Evolutionary conservation across 2,113 vertebrate genomes (phyloP).

Genomic region (Cochlearius cochlearius): DNA sequence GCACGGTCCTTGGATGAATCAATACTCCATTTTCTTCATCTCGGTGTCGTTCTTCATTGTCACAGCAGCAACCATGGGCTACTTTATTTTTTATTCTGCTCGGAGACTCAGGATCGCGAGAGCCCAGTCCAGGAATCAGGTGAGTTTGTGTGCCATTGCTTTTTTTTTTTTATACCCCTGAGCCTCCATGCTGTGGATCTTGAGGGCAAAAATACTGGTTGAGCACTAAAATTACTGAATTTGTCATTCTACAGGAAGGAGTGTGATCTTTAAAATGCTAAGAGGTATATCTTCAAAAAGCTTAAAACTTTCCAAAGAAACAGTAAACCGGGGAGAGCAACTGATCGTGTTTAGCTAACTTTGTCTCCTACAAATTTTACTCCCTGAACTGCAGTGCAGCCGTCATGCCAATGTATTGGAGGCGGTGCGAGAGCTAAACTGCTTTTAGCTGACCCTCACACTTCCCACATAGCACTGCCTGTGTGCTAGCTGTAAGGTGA

Average conservation of each 20-base stretch:
- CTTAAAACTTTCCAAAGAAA: neutral
- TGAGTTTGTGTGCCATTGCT: constrained; percentile 42
- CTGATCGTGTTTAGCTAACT: neutral
- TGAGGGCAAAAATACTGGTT: neutral
- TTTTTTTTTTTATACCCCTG: neutral
- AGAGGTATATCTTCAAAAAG: neutral
- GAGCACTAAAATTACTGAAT: neutral
- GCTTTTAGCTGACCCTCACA: constrained; percentile 7
- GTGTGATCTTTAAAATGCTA: neutral
- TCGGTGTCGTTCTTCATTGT: constrained; percentile 86
- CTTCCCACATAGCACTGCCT: neutral
- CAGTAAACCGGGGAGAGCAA: neutral
- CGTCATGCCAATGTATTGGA: neutral
- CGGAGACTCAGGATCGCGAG: constrained; percentile 77
- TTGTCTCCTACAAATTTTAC: neutral
- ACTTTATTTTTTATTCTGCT: constrained; percentile 87
- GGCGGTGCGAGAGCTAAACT: neutral
- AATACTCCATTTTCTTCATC: constrained; percentile 87
- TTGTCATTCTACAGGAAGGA: neutral
- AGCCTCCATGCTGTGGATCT: neutral
- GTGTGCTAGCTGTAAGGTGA: neutral
- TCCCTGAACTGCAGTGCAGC: neutral
- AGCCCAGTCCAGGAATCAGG: constrained; percentile 80
- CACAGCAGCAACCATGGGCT: constrained; percentile 83
- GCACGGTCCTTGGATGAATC: constrained; percentile 80